Conservation (phyloP, 2,797 vertebrate species). For the Helarctos malayanus region DNA sequence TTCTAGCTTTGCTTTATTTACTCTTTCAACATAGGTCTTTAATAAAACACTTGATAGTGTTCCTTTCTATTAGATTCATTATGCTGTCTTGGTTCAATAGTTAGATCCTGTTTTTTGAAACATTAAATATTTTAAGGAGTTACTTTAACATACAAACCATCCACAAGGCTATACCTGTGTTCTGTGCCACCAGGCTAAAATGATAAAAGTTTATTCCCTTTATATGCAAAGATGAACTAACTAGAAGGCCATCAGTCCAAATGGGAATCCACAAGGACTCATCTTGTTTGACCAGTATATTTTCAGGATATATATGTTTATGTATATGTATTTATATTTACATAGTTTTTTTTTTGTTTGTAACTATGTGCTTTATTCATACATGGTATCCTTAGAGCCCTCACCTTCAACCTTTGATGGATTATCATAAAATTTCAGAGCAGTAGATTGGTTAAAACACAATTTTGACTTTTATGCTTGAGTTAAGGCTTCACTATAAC, state of each 20-base stretch:
- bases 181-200: background rate
- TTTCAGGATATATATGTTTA: background rate
- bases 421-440: background rate
- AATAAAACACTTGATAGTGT: background rate
- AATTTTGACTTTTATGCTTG: background rate
- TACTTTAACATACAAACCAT: background rate
- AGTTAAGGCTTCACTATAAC: background rate
- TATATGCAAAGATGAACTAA: background rate
- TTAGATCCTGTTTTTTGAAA: constrained; percentile 2
- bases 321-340: background rate
- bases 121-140: background rate
- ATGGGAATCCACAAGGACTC: background rate
- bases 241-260: background rate
- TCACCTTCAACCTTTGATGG: background rate
- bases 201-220: background rate
- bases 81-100: background rate
- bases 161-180: background rate
- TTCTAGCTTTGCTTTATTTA: background rate
- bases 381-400: background rate
- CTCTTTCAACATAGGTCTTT: background rate
- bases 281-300: background rate
- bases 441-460: background rate
- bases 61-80: background rate
- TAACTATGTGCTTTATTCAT: background rate
- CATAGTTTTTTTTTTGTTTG: background rate